phyloP scores from a whole-genome alignment of 2,797 vertebrate species.

The Leuciscus waleckii region DNA sequence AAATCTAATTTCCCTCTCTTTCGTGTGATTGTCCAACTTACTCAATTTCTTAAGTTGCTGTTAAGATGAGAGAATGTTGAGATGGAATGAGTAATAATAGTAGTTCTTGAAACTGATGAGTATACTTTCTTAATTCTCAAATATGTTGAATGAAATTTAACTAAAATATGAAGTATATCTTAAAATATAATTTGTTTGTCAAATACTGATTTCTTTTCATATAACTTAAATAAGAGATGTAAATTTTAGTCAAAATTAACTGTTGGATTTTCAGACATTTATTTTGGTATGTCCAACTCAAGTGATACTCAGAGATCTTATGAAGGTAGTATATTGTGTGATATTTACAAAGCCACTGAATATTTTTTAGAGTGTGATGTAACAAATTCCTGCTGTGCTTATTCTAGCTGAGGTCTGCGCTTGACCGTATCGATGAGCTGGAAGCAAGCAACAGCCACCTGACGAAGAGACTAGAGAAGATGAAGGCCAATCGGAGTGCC shows the following conservation, averaged over 20 bases:
- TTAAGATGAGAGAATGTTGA: no score
- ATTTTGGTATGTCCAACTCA: not conserved
- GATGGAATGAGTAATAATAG: not conserved
- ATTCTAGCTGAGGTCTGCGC: constrained; percentile 85
- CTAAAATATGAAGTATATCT: not conserved
- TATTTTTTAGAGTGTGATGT: not conserved
- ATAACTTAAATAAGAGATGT: not conserved
- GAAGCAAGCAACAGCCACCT: constrained; percentile 89
- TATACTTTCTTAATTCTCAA: not conserved
- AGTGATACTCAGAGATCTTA: not conserved
- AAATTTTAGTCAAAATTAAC: not conserved
- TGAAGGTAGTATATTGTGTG: not conserved
- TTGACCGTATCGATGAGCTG: constrained; percentile 89
- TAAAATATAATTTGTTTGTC: not conserved
- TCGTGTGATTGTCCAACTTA: no score
- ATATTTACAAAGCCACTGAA: not conserved
- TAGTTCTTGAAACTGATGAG: not conserved
- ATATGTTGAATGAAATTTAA: not conserved
- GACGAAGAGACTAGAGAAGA: constrained; percentile 91
- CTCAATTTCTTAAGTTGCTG: no score
- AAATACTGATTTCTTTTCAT: not conserved
- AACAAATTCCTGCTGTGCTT: not conserved
- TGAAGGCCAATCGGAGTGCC: constrained; percentile 90
- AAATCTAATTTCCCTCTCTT: no score
- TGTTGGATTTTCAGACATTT: not conserved